Base-by-base conservation (phyloP, 2,113 vertebrate genomes). In the Tringa solitaria region DNA sequence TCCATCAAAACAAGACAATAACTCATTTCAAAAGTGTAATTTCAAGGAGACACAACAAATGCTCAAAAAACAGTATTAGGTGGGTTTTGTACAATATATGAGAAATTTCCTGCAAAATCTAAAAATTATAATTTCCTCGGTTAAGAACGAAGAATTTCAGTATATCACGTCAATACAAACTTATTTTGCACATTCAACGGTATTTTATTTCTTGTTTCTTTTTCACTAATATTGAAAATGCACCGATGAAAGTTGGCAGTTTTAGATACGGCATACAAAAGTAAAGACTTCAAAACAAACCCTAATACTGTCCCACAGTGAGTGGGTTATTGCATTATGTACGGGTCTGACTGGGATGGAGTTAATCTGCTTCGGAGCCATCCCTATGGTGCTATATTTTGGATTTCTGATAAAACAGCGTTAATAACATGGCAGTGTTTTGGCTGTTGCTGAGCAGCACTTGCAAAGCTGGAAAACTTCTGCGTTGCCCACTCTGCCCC, bases 1-100 rank as follows among this genome's bases (percentile, higher is more conserved):
- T 83, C 46, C 70, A 84, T 87, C 64, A 96, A 97, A 97, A 94
- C 95, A 96, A 93, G 84, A 82, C 84, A 93, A 78, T 93, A 95
- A 96, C 77, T 96, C 94, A 96, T 91, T 84, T 75, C 77, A 84
- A 60, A 94, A 89, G 77, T 85, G 87, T n/a, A 79, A 94, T 94
- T 95, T 93, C 53, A 12, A 96, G 74, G 35, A 93, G 84, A 51
- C 61, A 60, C 35, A 95, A 46, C 94, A 92, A 95, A 87, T 72
- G 73, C 39, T 95, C 51, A 24, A 67, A 92, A 77, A 51, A 12
- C 76, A 90, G 7, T 64, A 65, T 83, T 73, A 88, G 32, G 33
- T 35, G 30, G 16, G 0, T 9, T 87, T 84, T 59, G 51, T 82
- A 78, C 61, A 94, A 91, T 72, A 91, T 37, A 69, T 21, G 67